Evolutionary conservation across 2,797 vertebrate species (phyloP), one percentile per base, ranked within the genome.

Genomic region (Urosaurus nigricauda): DNA sequence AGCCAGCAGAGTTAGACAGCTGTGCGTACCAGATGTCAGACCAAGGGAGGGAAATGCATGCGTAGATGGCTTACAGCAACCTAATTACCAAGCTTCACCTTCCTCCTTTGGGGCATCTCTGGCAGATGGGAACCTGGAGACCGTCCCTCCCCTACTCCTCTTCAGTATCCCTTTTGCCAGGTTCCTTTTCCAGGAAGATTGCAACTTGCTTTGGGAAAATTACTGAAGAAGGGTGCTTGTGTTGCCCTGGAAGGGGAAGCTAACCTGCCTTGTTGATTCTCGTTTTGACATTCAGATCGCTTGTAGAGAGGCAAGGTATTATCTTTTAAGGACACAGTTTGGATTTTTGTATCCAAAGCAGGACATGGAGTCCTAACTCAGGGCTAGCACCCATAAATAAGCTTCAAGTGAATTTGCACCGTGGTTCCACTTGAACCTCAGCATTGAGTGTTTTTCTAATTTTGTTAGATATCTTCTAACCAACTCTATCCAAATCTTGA

Each of bases 21-120:
- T 79, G 87, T 60, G 37, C 68, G 1, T 58, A 65, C 75, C 75
- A 79, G 29, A 79, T 73, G 87, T 26, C 75, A 73, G 14, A 51
- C 12, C 3, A 13, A n/a, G 16, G 40, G 73, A 47, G 47, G 14
- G 17, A 65, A 29, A 24, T 16, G 32, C 24, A n/a, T 24, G 29
- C 6, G 19, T 17, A 17, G 71, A 43, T n/a, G 11, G 29, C 29
- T 58, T 58, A 37, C 73, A 32, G n/a, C 43, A 13, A 3, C 24
- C 56, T 17, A 16, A 58, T 43, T 40, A 6, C 14, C 26, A 21
- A 13, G 71, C 37, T 74, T 16, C 70, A 11, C 40, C 19, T 17
- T 37, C 8, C 63, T 51, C 14, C 32, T 58, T 17, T 56, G 32
- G 21, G 63, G 40, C 37, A n/a, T 63, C 21, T 37, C 26, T 63